phyloP scores from a whole-genome alignment of 2,113 vertebrate species.

The Piprites chloris region DNA sequence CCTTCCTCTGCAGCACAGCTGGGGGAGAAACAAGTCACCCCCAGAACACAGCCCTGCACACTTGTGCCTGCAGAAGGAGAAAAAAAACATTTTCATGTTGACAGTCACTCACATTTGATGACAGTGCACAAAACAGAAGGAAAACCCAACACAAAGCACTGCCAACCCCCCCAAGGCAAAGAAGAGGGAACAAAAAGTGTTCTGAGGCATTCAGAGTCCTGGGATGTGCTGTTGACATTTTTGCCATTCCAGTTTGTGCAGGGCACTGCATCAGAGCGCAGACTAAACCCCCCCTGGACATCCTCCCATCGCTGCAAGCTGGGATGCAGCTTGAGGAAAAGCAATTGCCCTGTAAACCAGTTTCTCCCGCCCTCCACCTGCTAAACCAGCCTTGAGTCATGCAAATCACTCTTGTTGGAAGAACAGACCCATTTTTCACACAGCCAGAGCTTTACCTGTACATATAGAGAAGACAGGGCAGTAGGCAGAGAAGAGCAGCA shows the following conservation, averaged over 20 bases:
- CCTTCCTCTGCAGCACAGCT: constrained; percentile 88
- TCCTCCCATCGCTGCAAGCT: too few relatives aligned
- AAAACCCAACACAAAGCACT: neutral
- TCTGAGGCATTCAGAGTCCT: neutral
- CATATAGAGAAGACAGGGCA: neutral
- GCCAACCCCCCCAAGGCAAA: neutral
- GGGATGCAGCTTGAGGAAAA: neutral
- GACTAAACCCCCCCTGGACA: neutral
- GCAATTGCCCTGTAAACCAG: neutral
- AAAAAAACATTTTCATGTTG: neutral
- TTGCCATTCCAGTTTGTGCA: neutral
- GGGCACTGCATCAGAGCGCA: neutral
- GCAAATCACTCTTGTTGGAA: neutral
- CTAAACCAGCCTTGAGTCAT: neutral
- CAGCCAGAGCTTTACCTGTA: neutral
- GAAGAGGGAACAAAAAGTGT: neutral
- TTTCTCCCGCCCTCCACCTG: neutral
- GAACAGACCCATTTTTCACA: neutral
- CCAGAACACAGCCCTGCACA: neutral
- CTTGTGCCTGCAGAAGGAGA: neutral
- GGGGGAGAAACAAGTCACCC: neutral
- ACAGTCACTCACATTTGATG: neutral
- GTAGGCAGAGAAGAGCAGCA: neutral
- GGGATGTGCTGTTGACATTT: fast-evolving
- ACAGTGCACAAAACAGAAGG: neutral